These are phyloP conservation scores for Coelinius sp. DNA, from an alignment of 2,888 invertebrate species.

Conservation along the genomic window DNA sequence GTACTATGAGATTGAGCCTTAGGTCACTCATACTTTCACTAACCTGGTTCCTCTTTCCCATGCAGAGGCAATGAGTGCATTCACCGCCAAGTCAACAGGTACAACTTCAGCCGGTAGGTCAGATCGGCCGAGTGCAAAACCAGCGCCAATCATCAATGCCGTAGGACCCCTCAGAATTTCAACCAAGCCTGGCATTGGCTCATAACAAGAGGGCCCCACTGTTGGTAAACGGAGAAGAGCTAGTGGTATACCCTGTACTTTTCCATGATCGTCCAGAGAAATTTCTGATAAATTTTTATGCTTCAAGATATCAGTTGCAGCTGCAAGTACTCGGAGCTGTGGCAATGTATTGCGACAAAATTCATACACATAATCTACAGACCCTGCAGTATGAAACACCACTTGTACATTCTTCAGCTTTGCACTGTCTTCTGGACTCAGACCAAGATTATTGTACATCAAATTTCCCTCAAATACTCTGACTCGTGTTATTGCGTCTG, in stretches of 20 bases:
- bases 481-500: conserved; percentile 55
- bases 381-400: conserved; percentile 59
- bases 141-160: conserved; percentile 61
- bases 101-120: conserved; percentile 56
- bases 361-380: conserved; percentile 51
- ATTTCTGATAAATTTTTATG: conserved; percentile 46
- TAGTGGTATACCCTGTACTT: conserved; percentile 50
- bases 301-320: conserved; percentile 50
- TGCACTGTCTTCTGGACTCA: conserved; percentile 38
- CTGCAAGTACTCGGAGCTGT: conserved; percentile 47
- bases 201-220: conserved; percentile 58
- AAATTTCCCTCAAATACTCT: conserved; percentile 59
- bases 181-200: conserved; percentile 62
- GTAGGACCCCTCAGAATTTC: conserved; percentile 57
- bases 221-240: conserved; percentile 54
- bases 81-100: conserved; percentile 58
- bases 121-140: conserved; percentile 53
- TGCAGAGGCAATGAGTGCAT: conserved; percentile 58
- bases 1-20: neutral
- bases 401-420: conserved; percentile 53
- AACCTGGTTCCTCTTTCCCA: conserved; percentile 57
- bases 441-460: conserved; percentile 53
- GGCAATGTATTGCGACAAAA: conserved; percentile 52
- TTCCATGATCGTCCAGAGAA: conserved; percentile 43
- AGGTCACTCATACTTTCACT: conserved; percentile 39